These are phyloP conservation scores for Drosophila murphyi DNA, from an alignment of 1,140 invertebrate genomes.

Conservation along the genomic window DNA sequence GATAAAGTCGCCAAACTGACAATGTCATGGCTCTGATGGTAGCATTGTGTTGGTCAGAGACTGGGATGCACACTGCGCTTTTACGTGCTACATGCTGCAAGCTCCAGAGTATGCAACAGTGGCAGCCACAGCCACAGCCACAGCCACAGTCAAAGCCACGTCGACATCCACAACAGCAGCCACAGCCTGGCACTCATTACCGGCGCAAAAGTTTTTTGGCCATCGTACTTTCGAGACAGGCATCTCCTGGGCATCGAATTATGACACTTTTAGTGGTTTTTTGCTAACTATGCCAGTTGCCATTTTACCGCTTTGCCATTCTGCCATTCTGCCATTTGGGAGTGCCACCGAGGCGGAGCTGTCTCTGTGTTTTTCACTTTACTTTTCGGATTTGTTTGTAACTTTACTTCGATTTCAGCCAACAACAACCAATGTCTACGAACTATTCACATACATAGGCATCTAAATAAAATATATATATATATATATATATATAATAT, in stretches of 20 bases:
- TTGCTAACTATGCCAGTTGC: slow-evolving; percentile 63
- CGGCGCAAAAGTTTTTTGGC: slow-evolving; percentile 71
- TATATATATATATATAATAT: slow-evolving; percentile 11
- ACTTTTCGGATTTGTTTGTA: slow-evolving; percentile 67
- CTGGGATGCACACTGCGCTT: slow-evolving; percentile 57
- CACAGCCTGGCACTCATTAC: slow-evolving; percentile 66
- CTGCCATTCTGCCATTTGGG: slow-evolving; percentile 4
- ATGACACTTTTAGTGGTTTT: slow-evolving; percentile 84
- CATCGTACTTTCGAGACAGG: slow-evolving; percentile 76
- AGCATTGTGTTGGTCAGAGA: slow-evolving; percentile 22
- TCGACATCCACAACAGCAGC: not conserved
- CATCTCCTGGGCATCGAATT: slow-evolving; percentile 84
- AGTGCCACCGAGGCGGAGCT: slow-evolving; percentile 21
- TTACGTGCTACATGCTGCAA: no score
- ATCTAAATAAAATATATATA: not conserved
- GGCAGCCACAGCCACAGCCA: not conserved
- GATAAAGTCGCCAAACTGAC: not conserved
- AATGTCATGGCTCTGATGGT: slow-evolving; percentile 19
- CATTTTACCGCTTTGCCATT: not conserved
- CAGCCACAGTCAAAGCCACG: no score
- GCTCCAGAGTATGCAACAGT: not conserved
- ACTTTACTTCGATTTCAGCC: slow-evolving; percentile 78
- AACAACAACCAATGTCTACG: slow-evolving; percentile 39
- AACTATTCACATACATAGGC: not conserved
- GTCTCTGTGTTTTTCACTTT: slow-evolving; percentile 63